Base-by-base conservation (phyloP, 2,113 vertebrate species). In the Psilopsiagon aymara region DNA sequence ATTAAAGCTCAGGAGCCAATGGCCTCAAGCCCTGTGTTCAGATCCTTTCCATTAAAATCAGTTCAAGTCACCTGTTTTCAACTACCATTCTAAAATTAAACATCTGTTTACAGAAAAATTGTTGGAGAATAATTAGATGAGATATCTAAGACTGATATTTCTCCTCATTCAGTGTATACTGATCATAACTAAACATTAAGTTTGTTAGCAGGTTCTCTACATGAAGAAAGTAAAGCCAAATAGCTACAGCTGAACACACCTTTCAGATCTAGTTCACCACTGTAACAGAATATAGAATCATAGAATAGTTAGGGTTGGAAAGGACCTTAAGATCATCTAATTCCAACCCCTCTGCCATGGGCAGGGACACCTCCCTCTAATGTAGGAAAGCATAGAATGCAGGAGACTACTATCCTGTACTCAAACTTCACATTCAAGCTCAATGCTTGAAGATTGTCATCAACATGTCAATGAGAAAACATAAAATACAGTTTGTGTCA, bases 381-480 rank as follows among this genome's bases (percentile, higher is more conserved):
- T 27, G n/a, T 68, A 46, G 24, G 44, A 78, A 76, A 80, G 13
- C 43, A 82, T 17, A 73, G 24, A 80, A 53, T 11, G 19, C 15
- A 86, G 78, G 53, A 78, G 6, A 44, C 24, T 41, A 52, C 49
- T 47, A 20, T 29, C 15, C 13, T 77, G 60, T 37, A 37, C 9
- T 41, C 9, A 60, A 7, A 2, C 5, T 47, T 78, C 43, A 59
- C 3, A 39, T 31, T 8, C 46, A 41, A 51, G 29, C 21, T 64
- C 12, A 1, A 14, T n/a, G 23, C 44, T 80, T 63, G 37, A 92
- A 77, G 18, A 41, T 7, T 60, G 8, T 31, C 41, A 71, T 63
- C n/a, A 47, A 20, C 2, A 0, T n/a, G 35, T n/a, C 1, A 0
- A 21, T 7, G 11, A 8, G 6, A 18, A 10, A 19, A 43, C 41